Conservation (phyloP, 1,140 invertebrate genomes). For the Protaetia brevitarsis region DNA sequence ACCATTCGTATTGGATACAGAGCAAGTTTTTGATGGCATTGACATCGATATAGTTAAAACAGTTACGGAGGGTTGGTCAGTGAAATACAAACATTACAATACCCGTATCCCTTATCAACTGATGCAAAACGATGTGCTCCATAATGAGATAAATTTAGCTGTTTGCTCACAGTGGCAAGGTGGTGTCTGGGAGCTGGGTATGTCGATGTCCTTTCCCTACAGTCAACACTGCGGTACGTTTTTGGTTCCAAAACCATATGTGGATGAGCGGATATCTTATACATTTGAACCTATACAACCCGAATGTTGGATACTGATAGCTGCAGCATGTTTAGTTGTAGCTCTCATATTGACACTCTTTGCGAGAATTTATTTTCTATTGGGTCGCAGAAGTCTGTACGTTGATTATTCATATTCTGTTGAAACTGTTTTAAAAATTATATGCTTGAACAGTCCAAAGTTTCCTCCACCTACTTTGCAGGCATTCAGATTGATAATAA, state of each 20-base stretch:
- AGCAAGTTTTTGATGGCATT: not conserved
- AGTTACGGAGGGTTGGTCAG: not conserved
- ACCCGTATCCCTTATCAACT: not conserved
- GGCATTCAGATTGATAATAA: not conserved
- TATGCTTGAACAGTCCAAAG: not conserved
- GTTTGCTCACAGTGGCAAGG: conserved; percentile 19
- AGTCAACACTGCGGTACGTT: conserved; percentile 19
- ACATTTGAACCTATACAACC: not conserved
- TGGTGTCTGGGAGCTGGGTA: not conserved
- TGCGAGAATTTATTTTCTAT: not conserved
- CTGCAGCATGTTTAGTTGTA: not conserved
- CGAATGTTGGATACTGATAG: conserved; percentile 4
- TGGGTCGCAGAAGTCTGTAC: not conserved
- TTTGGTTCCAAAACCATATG: conserved; percentile 24
- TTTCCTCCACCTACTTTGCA: not conserved
- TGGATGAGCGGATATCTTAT: not conserved
- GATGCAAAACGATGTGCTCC: not conserved
- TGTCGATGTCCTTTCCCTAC: conserved; percentile 13
- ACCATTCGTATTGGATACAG: not conserved
- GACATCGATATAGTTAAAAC: conserved; percentile 2
- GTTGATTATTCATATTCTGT: not conserved
- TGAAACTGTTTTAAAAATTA: not conserved
- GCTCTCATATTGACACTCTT: not conserved
- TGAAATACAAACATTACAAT: not conserved
- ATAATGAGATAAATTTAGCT: conserved; percentile 19